Conservation (phyloP, 1,140 invertebrate species). For the Arion vulgaris region DNA sequence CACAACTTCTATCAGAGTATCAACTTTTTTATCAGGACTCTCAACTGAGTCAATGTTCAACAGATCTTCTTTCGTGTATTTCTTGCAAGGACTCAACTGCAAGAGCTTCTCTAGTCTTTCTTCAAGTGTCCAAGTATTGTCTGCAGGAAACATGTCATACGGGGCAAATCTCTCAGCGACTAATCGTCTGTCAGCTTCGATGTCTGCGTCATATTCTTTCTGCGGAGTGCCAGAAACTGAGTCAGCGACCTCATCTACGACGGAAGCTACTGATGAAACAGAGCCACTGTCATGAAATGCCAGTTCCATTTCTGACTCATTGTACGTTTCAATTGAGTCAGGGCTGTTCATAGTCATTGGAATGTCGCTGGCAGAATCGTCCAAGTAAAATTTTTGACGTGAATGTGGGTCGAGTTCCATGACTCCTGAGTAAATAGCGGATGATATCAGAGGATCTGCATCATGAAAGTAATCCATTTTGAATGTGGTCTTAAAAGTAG, state of each 20-base stretch:
- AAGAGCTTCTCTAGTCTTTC: slow-evolving; percentile 14
- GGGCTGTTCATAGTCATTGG: slow-evolving; percentile 15
- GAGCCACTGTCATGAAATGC: slow-evolving; percentile 16
- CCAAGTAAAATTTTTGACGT: neutral
- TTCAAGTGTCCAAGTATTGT: slow-evolving; percentile 27
- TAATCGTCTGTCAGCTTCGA: neutral
- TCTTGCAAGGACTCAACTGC: slow-evolving; percentile 20
- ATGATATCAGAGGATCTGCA: slow-evolving; percentile 15
- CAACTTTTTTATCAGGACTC: slow-evolving; percentile 31
- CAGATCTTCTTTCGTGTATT: slow-evolving; percentile 19
- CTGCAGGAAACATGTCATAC: slow-evolving; percentile 20
- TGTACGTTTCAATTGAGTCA: slow-evolving; percentile 18
- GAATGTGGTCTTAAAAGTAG: no score
- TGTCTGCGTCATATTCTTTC: slow-evolving; percentile 15
- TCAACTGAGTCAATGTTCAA: slow-evolving; percentile 27
- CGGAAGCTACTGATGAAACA: neutral
- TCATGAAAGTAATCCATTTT: slow-evolving; percentile 27
- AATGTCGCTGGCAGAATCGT: neutral
- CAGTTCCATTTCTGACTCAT: slow-evolving; percentile 15
- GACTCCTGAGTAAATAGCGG: neutral
- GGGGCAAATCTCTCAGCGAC: slow-evolving; percentile 19
- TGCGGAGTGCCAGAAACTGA: slow-evolving; percentile 4
- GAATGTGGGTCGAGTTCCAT: slow-evolving; percentile 21
- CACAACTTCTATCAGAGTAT: slow-evolving; percentile 30
- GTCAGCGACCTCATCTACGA: neutral